Conservation (phyloP, 2,797 vertebrate species). For the Pipistrellus nathusii region DNA sequence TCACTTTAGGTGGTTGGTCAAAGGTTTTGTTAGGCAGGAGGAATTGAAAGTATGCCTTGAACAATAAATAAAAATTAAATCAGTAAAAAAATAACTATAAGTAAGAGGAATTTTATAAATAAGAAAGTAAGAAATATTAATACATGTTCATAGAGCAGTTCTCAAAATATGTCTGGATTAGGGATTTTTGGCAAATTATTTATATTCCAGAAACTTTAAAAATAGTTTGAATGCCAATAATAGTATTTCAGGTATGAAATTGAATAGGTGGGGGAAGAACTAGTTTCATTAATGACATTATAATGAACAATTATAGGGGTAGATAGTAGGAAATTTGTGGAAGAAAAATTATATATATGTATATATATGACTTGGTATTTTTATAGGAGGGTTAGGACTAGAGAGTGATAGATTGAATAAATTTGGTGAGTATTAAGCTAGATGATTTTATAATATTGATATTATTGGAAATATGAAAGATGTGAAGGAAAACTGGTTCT, state of each 20-base stretch:
- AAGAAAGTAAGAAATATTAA: slow-evolving; percentile 1
- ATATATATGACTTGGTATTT: background rate
- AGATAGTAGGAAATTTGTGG: background rate
- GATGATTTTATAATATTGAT: background rate
- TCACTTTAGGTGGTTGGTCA: background rate
- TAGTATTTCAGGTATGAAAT: slow-evolving; percentile 34
- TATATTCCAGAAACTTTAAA: background rate
- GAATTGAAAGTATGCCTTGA: slow-evolving; percentile 12
- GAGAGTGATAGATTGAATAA: background rate
- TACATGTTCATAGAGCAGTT: background rate
- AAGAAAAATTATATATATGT: background rate
- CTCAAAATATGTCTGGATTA: slow-evolving; percentile 19
- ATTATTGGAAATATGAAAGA: slow-evolving; percentile 6
- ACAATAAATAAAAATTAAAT: slow-evolving; percentile 25
- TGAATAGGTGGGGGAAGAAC: background rate
- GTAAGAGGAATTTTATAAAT: background rate
- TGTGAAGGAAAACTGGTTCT: background rate
- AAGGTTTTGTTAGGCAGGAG: background rate
- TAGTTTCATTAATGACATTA: slow-evolving; percentile 37
- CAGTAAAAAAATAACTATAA: slow-evolving; percentile 14
- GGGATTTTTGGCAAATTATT: background rate
- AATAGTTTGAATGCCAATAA: background rate
- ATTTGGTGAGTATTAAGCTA: background rate
- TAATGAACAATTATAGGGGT: slow-evolving; percentile 8
- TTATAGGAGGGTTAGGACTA: background rate